These are phyloP conservation scores for Fratercula arctica DNA, from an alignment of 2,797 vertebrate species.

Conservation along the genomic window DNA sequence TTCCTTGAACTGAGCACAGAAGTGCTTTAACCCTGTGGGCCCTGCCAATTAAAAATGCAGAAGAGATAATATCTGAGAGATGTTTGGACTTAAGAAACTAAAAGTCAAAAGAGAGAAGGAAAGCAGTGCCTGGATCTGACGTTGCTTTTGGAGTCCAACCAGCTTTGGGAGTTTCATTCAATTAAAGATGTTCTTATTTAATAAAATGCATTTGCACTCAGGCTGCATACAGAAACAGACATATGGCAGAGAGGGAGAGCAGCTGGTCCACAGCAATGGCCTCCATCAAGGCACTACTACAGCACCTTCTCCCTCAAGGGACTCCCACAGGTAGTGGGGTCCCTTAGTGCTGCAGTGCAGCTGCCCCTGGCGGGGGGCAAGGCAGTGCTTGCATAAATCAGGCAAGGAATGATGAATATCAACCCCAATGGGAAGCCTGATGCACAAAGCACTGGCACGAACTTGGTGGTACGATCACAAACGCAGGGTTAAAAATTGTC, in stretches of 20 bases:
- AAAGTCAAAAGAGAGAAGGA: not conserved
- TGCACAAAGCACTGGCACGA: not conserved
- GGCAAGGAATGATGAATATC: not conserved
- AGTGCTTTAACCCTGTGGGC: not conserved
- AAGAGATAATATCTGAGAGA: not conserved
- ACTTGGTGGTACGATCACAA: not conserved
- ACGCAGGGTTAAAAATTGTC: not conserved
- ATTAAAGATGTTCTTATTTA: conserved; percentile 11
- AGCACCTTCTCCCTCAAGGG: not conserved
- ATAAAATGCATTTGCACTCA: conserved; percentile 16
- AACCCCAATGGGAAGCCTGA: not conserved
- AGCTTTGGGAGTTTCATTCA: not conserved
- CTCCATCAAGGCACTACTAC: not conserved
- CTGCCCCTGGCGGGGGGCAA: not conserved
- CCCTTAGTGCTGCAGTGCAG: not conserved
- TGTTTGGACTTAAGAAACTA: not conserved
- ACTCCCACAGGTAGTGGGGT: not conserved
- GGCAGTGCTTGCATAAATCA: not conserved
- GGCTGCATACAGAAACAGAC: not conserved
- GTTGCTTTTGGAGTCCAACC: conserved; percentile 10
- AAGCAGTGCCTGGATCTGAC: not conserved
- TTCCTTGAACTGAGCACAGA: not conserved
- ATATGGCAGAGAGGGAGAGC: not conserved
- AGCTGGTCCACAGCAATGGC: not conserved
- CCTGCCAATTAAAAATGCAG: not conserved